Evolutionary conservation across 2,797 vertebrate species (phyloP).

Genomic region (Urocyon cinereoargenteus): DNA sequence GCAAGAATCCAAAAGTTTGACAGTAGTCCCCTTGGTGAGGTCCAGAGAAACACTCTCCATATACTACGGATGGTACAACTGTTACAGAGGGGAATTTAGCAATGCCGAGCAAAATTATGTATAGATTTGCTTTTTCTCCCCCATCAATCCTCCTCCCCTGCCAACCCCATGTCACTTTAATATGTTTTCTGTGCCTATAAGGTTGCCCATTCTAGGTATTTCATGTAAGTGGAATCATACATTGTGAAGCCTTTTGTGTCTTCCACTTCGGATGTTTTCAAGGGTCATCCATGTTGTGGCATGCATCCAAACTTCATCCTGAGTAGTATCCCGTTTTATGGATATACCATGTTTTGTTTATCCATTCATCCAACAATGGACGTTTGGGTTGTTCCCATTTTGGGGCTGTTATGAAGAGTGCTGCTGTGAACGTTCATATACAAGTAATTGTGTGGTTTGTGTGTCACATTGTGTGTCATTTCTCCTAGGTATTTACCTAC

Average conservation of each 20-base stretch:
- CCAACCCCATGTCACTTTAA: not conserved
- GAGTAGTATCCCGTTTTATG: not conserved
- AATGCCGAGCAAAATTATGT: not conserved
- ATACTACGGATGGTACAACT: accelerated
- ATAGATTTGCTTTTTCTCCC: not conserved
- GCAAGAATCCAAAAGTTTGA: not conserved
- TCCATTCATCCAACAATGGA: not conserved
- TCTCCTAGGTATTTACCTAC: not conserved
- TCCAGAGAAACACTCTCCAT: not conserved
- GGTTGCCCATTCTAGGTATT: not conserved
- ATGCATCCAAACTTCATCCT: not conserved
- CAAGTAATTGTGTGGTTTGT: not conserved
- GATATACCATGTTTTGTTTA: not conserved
- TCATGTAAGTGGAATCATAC: not conserved
- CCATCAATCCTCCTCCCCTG: not conserved
- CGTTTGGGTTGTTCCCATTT: not conserved
- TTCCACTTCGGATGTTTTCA: not conserved
- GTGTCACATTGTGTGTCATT: not conserved
- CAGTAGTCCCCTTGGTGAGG: accelerated
- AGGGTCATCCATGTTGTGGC: not conserved
- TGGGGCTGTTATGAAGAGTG: not conserved
- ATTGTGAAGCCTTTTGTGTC: not conserved
- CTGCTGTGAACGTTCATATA: not conserved
- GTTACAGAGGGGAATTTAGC: accelerated
- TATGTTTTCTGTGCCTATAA: not conserved